Evolutionary conservation across 2,888 invertebrate species (phyloP).

Genomic region (Tipula vernalis): DNA sequence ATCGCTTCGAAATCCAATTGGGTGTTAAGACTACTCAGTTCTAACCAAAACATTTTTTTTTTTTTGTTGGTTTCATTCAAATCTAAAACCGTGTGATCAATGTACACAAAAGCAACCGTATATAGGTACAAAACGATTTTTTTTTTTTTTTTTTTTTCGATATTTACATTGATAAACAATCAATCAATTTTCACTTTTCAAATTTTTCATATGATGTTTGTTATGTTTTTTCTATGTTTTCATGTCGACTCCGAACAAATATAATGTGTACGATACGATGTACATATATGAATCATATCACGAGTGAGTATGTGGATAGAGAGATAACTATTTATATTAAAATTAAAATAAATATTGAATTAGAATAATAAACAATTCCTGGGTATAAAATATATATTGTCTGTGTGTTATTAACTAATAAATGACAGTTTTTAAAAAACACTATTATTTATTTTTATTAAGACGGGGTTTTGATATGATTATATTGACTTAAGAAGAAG

Average conservation of each 20-base stretch:
- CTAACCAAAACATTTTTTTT: neutral
- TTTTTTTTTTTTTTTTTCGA: neutral
- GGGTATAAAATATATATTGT: neutral
- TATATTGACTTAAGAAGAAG: neutral
- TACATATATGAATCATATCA: neutral
- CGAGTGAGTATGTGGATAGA: neutral
- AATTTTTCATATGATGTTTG: neutral
- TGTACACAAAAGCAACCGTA: neutral
- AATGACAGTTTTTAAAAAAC: neutral
- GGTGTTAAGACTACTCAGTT: neutral
- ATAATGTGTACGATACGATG: neutral
- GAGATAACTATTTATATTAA: neutral
- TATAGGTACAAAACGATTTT: neutral
- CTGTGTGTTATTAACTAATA: neutral
- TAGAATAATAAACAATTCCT: neutral
- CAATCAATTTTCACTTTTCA: neutral
- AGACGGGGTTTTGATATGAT: neutral
- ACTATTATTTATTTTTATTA: neutral
- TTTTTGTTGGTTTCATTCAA: neutral
- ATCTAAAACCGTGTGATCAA: neutral
- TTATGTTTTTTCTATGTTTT: neutral
- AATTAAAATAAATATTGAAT: neutral
- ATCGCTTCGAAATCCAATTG: neutral
- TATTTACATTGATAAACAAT: neutral
- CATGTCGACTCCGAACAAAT: neutral